A percentile compares a stretch with the other conserved stretches of the same genome.
Conservation (phyloP, 2,797 vertebrate species). For the Brachymystax lenok region DNA sequence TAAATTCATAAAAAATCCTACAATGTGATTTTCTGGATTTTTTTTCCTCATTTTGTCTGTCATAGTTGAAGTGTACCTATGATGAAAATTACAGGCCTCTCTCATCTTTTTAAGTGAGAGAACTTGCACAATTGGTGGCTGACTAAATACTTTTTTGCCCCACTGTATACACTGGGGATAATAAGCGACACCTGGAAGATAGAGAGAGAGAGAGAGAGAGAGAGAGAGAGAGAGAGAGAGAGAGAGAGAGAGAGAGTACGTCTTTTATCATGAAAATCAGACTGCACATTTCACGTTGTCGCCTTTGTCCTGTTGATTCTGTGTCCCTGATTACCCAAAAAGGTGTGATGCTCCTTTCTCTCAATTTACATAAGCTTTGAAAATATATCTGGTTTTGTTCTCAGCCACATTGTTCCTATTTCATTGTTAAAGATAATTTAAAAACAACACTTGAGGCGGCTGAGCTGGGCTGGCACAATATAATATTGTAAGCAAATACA, state of each 20-base stretch:
- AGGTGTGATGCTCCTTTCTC: constrained; percentile 30
- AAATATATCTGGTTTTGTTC: neutral
- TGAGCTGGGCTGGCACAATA: neutral
- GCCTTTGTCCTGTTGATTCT: constrained; percentile 28
- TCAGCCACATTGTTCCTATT: neutral
- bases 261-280: constrained; percentile 64
- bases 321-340: constrained; percentile 31
- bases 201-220: too few relatives aligned
- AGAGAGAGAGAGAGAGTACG: neutral
- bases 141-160: too few relatives aligned
- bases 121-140: too few relatives aligned
- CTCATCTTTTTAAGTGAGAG: too few relatives aligned
- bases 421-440: neutral
- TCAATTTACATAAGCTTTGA: constrained; percentile 24
- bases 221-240: too few relatives aligned
- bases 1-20: too few relatives aligned
- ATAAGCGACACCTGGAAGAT: too few relatives aligned
- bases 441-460: neutral
- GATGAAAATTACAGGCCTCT: too few relatives aligned
- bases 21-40: too few relatives aligned
- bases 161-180: too few relatives aligned
- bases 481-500: neutral
- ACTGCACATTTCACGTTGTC: constrained; percentile 35
- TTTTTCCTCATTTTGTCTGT: too few relatives aligned
- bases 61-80: too few relatives aligned